Percentiles rank a stretch among this genome's conserved stretches.
Conservation (phyloP, 2,113 vertebrate genomes). For the Oxyura jamaicensis region DNA sequence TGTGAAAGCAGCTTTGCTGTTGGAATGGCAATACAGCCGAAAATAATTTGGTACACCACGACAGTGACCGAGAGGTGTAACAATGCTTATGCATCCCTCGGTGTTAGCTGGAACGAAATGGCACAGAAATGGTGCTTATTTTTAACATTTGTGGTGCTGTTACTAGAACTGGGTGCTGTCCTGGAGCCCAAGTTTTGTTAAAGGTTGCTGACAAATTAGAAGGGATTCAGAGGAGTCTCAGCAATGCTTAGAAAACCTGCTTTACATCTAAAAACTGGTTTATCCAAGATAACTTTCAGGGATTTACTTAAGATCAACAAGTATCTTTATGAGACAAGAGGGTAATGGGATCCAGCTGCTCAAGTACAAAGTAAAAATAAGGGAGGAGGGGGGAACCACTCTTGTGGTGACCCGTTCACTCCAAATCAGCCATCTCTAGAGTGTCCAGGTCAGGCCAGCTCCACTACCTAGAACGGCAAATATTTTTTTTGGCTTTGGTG, state of each 20-base stretch:
- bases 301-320: background rate
- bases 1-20: background rate
- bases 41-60: background rate
- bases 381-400: background rate
- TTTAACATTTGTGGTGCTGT: background rate
- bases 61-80: background rate
- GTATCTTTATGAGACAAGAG: background rate
- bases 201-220: background rate
- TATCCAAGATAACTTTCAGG: background rate
- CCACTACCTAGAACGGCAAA: background rate
- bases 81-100: background rate
- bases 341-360: background rate
- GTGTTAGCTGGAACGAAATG: background rate
- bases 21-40: background rate
- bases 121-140: background rate
- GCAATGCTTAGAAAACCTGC: background rate
- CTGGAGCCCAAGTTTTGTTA: background rate
- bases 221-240: background rate
- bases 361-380: background rate
- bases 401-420: background rate
- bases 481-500: background rate
- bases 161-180: background rate
- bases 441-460: background rate
- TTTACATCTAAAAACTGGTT: background rate
- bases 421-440: background rate